A percentile compares a stretch with the other conserved stretches of the same genome.
These are phyloP conservation scores for Atrina japonica DNA, from an alignment of 2,888 invertebrate genomes.

Conservation along the genomic window DNA sequence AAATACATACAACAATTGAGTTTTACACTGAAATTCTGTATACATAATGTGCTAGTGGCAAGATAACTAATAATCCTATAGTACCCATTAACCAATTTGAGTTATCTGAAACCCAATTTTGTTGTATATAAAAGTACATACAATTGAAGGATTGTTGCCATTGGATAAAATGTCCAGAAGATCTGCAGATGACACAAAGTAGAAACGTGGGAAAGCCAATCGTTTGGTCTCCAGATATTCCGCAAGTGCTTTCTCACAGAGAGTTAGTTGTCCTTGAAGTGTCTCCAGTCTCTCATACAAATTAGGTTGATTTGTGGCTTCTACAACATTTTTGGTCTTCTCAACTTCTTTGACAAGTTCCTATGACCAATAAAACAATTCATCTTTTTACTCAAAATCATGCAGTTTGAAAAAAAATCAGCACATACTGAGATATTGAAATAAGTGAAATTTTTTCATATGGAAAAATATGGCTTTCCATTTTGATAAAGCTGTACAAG, in stretches of 20 bases:
- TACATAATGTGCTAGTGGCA: too few relatives aligned
- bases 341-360: slow-evolving; percentile 89
- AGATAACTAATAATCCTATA: too few relatives aligned
- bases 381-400: too few relatives aligned
- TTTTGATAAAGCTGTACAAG: too few relatives aligned
- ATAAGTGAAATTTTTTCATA: too few relatives aligned
- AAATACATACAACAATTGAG: too few relatives aligned
- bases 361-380: slow-evolving; percentile 82
- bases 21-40: too few relatives aligned
- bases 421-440: too few relatives aligned
- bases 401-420: too few relatives aligned
- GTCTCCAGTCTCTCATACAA: slow-evolving; percentile 90
- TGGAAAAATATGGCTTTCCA: too few relatives aligned
- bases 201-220: slow-evolving; percentile 97
- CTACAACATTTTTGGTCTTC: slow-evolving; percentile 92
- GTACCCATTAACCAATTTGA: too few relatives aligned
- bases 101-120: too few relatives aligned
- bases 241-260: slow-evolving; percentile 97
- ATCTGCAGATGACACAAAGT: slow-evolving; percentile 98
- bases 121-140: slow-evolving; percentile 63
- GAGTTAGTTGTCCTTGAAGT: slow-evolving; percentile 91
- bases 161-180: slow-evolving; percentile 96
- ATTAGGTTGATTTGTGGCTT: slow-evolving; percentile 93
- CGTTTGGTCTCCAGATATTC: slow-evolving; percentile 98
- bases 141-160: slow-evolving; percentile 92